Conservation (phyloP, 1,140 invertebrate genomes). For the Macrosteles quadrilineatus region DNA sequence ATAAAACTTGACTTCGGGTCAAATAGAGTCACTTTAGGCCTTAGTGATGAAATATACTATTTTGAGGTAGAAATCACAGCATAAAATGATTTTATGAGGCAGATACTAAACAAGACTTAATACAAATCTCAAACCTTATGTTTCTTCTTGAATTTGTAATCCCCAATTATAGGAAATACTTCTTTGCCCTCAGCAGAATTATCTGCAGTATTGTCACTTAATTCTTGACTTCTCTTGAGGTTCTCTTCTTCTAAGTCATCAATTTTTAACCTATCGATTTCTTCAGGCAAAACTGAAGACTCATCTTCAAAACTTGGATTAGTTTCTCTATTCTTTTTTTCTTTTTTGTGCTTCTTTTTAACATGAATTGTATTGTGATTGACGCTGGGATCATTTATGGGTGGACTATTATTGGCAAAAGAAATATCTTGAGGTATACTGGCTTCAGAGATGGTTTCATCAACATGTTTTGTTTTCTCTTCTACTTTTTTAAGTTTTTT, state of each 20-base stretch:
- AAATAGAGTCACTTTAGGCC: neutral
- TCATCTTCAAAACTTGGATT: neutral
- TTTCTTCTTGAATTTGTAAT: constrained; percentile 34
- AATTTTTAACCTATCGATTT: neutral
- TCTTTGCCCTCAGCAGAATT: neutral
- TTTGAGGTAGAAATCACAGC: neutral
- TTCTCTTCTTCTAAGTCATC: neutral
- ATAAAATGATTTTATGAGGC: neutral
- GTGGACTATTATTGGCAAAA: too few species aligned
- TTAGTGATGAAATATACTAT: neutral
- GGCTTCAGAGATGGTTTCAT: too few species aligned
- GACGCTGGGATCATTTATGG: too few species aligned
- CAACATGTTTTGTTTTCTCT: too few species aligned
- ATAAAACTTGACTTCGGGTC: neutral
- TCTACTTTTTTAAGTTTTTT: constrained; percentile 9
- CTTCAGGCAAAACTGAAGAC: neutral
- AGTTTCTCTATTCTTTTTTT: too few species aligned
- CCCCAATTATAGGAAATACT: constrained; percentile 34
- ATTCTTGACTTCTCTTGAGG: neutral
- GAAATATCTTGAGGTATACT: too few species aligned
- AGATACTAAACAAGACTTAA: neutral
- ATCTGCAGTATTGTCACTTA: neutral
- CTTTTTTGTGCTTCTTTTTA: too few species aligned
- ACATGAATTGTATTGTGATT: too few species aligned
- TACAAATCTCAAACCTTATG: constrained; percentile 20